Conservation (phyloP, 1,140 invertebrate genomes). For the Brachionus angularis region DNA sequence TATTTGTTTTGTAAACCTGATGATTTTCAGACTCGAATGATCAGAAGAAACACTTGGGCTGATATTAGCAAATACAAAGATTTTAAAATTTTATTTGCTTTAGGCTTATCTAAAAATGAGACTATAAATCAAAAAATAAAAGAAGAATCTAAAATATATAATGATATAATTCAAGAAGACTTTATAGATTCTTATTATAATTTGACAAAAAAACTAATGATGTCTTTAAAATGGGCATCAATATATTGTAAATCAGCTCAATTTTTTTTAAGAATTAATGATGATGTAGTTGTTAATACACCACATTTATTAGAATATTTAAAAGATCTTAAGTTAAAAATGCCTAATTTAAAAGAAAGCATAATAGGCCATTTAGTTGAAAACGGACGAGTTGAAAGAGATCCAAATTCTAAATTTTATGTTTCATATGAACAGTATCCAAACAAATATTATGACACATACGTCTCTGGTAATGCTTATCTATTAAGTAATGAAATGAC, state of each 20-base stretch:
- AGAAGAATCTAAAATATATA: slow-evolving; percentile 45
- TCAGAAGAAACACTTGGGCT: slow-evolving; percentile 46
- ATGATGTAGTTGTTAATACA: slow-evolving; percentile 46
- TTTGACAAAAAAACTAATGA: slow-evolving; percentile 47
- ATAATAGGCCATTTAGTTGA: slow-evolving; percentile 14
- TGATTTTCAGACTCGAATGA: too few relatives aligned
- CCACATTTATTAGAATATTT: neutral
- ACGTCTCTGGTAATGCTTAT: too few relatives aligned
- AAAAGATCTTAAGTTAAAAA: neutral
- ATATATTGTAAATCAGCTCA: slow-evolving; percentile 42
- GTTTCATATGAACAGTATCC: neutral
- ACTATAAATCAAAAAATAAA: neutral
- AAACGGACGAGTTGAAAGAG: slow-evolving; percentile 10
- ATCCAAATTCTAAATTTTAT: slow-evolving; percentile 33
- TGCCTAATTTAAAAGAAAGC: neutral
- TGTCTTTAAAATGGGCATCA: slow-evolving; percentile 46
- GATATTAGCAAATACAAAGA: neutral
- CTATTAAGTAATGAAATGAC: too few relatives aligned
- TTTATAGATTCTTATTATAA: slow-evolving; percentile 47
- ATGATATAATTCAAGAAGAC: slow-evolving; percentile 47
- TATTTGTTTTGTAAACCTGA: too few relatives aligned
- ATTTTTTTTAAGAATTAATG: slow-evolving; percentile 46
- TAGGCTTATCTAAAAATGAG: neutral
- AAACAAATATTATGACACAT: too few relatives aligned
- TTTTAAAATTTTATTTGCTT: neutral